Base-by-base conservation (phyloP, 2,888 invertebrate genomes). In the Electrophaes corylata region DNA sequence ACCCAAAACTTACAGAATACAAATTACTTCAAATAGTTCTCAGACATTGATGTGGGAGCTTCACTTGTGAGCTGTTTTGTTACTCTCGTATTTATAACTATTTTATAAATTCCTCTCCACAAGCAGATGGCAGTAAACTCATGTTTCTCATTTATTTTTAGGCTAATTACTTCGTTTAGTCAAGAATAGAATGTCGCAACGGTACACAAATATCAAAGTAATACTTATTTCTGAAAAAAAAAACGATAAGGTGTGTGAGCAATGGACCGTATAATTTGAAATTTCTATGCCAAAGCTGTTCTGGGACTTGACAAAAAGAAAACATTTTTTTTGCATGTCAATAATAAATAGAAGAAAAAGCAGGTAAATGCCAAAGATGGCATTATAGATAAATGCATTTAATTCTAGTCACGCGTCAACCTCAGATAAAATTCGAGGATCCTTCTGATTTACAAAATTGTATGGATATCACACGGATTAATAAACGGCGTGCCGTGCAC, bases 401-500 rank as follows among this genome's bases (percentile, higher is more conserved):
- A 40, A 67, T 56, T 67, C 62, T 23, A 39, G 39, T 51, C 69
- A 71, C 64, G 65, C 64, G 50, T 53, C 57, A 63, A 55, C 60
- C 33, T 19, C 29, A 52, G 33, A 26, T 37, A 45, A 52, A 47
- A 53, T 37, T 47, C 29, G 57, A 46, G 41, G 39, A 59, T 48
- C 18, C 45, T 23, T 47, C n/a, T 35, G 41, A 46, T 55, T 33
- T 31, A 55, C 31, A 46, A 37, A 33, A 43, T 40, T 41, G 46
- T 37, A 59, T 59, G 50, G 41, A 59, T 69, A 64, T 69, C 62
- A 59, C 66, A 62, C 11, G 39, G 48, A 49, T 37, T 51, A 51
- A 37, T 46, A 47, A 64, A 60, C 57, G 62, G 64, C 55, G 49
- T 52, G 70, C 61, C 57, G 35, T 51, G 67, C 78, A 78, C 78